Conservation (phyloP, 2,113 vertebrate species). For the Hyaena hyaena region DNA sequence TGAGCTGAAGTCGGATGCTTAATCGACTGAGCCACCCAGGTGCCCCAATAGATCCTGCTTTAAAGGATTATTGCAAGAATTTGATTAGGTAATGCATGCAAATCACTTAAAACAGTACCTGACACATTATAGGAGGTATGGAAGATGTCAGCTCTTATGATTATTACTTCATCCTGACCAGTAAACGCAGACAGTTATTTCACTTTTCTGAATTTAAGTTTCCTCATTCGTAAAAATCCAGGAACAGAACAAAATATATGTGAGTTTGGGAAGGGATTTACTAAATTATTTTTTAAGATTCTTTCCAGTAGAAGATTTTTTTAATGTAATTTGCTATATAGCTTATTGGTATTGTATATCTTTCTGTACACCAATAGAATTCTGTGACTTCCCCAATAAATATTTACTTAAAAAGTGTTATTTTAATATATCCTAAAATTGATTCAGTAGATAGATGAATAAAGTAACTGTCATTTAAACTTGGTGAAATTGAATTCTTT, state of each 20-base stretch:
- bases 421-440: conserved; percentile 33
- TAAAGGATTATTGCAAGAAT: conserved; percentile 6
- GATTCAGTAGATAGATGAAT: not conserved
- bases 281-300: conserved; percentile 38
- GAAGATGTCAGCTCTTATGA: not conserved
- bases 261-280: not conserved
- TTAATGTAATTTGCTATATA: not conserved
- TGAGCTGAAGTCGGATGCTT: no score
- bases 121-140: not conserved
- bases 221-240: not conserved
- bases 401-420: not conserved
- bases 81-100: not conserved
- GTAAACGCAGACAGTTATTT: not conserved
- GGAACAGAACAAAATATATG: not conserved
- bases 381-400: not conserved
- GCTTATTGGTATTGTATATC: not conserved
- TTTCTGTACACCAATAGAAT: not conserved
- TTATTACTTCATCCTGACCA: not conserved
- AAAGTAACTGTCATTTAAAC: not conserved
- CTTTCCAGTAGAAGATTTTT: not conserved
- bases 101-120: not conserved
- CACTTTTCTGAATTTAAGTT: not conserved
- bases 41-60: not conserved
- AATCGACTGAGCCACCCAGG: no score
- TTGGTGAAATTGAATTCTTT: not conserved